Evolutionary conservation across 2,888 invertebrate genomes (phyloP).

Genomic region (Andrena hattorfiana): DNA sequence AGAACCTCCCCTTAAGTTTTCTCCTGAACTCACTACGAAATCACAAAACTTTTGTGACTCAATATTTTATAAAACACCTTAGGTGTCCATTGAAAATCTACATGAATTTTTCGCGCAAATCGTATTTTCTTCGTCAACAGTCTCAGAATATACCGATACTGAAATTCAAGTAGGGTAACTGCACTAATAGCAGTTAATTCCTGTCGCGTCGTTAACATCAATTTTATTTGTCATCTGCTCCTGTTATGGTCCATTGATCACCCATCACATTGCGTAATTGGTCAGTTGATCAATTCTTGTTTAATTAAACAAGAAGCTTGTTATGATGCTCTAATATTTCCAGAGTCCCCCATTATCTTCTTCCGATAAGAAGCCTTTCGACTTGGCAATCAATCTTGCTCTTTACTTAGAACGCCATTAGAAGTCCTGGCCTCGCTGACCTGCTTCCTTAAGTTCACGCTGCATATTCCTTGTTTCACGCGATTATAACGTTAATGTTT

Average conservation of each 20-base stretch:
- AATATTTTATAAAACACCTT: constrained; percentile 6
- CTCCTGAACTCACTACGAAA: no score
- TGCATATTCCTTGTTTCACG: no score
- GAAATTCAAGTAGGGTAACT: not conserved
- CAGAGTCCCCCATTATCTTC: no score
- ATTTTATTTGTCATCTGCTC: not conserved
- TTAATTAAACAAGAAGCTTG: not conserved
- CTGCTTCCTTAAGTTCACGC: no score
- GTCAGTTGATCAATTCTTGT: not conserved
- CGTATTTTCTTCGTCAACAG: no score
- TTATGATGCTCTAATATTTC: not conserved
- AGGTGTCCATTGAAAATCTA: not conserved
- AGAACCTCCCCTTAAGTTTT: no score
- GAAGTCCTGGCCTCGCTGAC: no score
- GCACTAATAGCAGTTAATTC: not conserved
- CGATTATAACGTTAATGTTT: constrained; percentile 71
- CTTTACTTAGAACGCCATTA: no score
- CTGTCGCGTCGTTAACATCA: not conserved
- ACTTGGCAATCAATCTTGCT: no score
- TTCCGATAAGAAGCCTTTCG: no score
- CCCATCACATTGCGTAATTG: not conserved
- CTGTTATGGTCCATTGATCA: not conserved
- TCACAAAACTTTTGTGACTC: no score
- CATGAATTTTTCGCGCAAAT: no score
- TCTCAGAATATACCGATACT: not conserved